Conservation (phyloP, 2,888 invertebrate species). For the Physocephala rufipes region DNA sequence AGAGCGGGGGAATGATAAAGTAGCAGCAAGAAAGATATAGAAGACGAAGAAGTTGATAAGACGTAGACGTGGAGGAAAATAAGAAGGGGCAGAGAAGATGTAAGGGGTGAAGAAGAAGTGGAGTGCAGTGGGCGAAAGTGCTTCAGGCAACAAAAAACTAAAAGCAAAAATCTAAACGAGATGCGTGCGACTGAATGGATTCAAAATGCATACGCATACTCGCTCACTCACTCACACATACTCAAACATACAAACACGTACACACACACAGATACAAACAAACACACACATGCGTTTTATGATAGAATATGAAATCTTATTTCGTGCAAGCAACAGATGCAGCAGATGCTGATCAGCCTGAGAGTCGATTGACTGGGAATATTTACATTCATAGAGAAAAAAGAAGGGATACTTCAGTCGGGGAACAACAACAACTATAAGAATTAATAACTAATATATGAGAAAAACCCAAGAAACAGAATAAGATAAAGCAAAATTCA, state of each 20-base stretch:
- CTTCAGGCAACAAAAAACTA: background rate
- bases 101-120: background rate
- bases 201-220: constrained; percentile 15
- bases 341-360: background rate
- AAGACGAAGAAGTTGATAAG: background rate
- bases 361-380: background rate
- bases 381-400: background rate
- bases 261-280: constrained; percentile 24
- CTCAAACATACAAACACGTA: constrained; percentile 11
- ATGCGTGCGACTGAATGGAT: constrained; percentile 24
- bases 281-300: background rate
- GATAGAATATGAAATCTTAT: constrained; percentile 30
- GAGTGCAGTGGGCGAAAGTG: too few species aligned
- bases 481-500: constrained; percentile 35
- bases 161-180: constrained; percentile 13
- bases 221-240: constrained; percentile 16
- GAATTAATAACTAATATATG: constrained; percentile 24
- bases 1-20: background rate
- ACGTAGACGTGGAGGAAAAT: too few species aligned
- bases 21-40: background rate
- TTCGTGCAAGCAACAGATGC: background rate
- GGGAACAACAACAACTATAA: background rate
- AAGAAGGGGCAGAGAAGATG: background rate
- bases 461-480: constrained; percentile 17
- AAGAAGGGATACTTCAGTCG: background rate